Conservation (phyloP, 1,140 invertebrate species). For the Orchesella cincta region DNA sequence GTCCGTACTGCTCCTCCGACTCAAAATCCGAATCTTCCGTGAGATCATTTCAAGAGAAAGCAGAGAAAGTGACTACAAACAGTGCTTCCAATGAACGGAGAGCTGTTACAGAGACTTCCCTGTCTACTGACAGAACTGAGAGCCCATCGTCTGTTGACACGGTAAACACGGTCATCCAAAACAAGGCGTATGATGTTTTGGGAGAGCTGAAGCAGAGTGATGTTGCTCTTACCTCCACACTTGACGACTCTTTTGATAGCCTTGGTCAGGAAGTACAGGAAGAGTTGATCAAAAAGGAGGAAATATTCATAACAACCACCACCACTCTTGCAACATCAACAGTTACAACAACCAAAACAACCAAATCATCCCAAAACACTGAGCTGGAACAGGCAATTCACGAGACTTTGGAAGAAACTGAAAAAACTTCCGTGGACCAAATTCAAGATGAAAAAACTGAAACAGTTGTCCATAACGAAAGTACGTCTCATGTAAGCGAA, state of each 20-base stretch:
- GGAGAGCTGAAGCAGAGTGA: not conserved
- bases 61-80: not conserved
- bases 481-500: too few species aligned
- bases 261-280: not conserved
- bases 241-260: conserved; percentile 17
- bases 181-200: conserved; percentile 13
- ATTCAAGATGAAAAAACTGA: not conserved
- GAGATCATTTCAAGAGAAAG: not conserved
- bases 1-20: conserved; percentile 12
- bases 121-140: conserved; percentile 21
- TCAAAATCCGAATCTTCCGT: not conserved
- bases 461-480: not conserved
- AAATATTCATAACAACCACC: not conserved
- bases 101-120: not conserved
- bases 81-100: not conserved
- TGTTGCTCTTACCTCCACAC: not conserved
- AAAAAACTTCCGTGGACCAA: not conserved
- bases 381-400: not conserved
- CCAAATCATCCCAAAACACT: not conserved
- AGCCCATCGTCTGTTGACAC: conserved; percentile 43
- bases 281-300: not conserved
- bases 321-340: not conserved
- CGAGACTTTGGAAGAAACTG: not conserved
- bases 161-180: conserved; percentile 31
- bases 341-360: not conserved